Base-by-base conservation (phyloP, 2,888 invertebrate genomes). In the Drosophila fungiperda region DNA sequence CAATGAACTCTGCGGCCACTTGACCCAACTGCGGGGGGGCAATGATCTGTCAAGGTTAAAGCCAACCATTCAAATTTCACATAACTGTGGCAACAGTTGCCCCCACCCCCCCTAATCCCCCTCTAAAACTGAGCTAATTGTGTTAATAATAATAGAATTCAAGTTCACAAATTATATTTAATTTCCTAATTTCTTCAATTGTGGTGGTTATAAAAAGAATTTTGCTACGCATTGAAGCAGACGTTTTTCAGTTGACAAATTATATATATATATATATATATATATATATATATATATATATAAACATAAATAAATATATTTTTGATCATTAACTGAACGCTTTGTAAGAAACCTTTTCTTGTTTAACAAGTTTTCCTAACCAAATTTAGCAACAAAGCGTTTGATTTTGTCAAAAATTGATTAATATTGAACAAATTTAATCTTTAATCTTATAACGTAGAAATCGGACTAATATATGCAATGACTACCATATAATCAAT, bases 31-130 rank as follows among this genome's bases (percentile, higher is more conserved):
- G 23, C n/a, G 36, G 40, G 29, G 26, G 29, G 58, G 36, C 69
- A 68, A 58, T 42, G 69, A 32, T 68, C 68, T 45, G 32, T 59
- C 59, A 68, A 68, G 69, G 70, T 60, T 48, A 69, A 48, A 12
- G 45, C 26, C 15, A 60, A 45, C 36, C n/a, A 26, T 55, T 55
- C 23, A 17, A 26, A 55, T 40, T 38, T 26, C 4, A 55, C 38
- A 26, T 26, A 50, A 45, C 38, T 15, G 15, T 36, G 20, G 42
- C 42, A 3, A 40, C 36, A 36, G 35, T 36, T 36, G 35, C 2
- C 38, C 15, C 35, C 15, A 17, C 38, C 15, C 35, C 15, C 5
- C 17, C 38, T 26, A 29, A 29, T 29, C 29, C 15, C 36, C 15
- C 38, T 8, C 17, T 26, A 26, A 6, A 36, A 15, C 7, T 36